A percentile compares a stretch with the other conserved stretches of the same genome.
phyloP scores from a whole-genome alignment of 2,113 vertebrate species.

The Ploceus nigricollis region DNA sequence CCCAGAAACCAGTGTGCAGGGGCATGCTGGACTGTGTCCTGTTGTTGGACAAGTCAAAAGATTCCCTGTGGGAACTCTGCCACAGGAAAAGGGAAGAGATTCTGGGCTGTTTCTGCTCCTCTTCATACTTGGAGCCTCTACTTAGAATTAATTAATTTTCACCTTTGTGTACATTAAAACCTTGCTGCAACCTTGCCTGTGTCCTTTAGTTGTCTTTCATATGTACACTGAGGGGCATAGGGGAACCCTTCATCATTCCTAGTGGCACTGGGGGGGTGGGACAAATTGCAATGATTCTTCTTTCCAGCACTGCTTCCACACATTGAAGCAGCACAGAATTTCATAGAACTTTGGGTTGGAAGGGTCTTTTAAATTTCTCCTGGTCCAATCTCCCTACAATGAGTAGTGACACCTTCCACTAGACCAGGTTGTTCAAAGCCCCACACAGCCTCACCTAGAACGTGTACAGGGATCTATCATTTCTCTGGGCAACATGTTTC shows the following conservation, averaged over 20 bases:
- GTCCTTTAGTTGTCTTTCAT: neutral
- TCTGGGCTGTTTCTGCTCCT: neutral
- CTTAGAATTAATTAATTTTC: neutral
- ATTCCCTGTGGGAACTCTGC: neutral
- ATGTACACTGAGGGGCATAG: neutral
- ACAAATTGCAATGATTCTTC: neutral
- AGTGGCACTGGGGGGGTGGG: neutral
- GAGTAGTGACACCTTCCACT: neutral
- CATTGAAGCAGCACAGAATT: neutral
- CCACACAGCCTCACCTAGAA: neutral
- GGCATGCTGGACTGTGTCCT: neutral
- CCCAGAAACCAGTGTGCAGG: neutral
- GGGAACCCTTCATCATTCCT: neutral
- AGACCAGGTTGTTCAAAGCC: neutral
- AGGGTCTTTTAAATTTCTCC: neutral
- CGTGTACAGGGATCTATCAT: neutral
- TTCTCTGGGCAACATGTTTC: neutral
- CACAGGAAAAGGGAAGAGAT: neutral
- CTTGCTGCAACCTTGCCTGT: neutral
- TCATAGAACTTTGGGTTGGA: neutral
- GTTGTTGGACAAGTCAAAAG: neutral
- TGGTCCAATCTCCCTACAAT: neutral
- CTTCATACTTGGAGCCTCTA: neutral
- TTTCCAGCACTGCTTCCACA: neutral
- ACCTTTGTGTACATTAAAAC: neutral